phyloP scores from a whole-genome alignment of 2,888 invertebrate species.

The Pelosia muscerda region DNA sequence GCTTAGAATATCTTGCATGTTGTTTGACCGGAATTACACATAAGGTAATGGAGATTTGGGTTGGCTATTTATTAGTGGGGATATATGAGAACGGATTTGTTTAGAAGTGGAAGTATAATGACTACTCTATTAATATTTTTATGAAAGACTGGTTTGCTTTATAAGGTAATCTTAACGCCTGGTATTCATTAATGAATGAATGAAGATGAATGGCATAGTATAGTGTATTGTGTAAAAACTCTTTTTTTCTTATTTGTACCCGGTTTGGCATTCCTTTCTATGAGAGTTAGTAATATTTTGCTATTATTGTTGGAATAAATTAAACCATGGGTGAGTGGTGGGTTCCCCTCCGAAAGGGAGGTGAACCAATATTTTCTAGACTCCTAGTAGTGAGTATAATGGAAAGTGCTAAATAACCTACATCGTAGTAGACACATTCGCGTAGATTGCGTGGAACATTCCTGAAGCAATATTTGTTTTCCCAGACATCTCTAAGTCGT shows the following conservation, averaged over 20 bases:
- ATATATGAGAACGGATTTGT: neutral
- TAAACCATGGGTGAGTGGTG: no score
- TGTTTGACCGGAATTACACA: slow-evolving; percentile 19
- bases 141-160: neutral
- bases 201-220: no score
- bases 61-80: neutral
- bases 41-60: slow-evolving; percentile 20
- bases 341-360: no score
- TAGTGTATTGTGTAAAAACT: no score
- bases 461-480: slow-evolving; percentile 2
- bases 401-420: neutral
- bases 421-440: neutral
- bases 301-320: no score
- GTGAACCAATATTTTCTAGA: no score
- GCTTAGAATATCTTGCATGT: slow-evolving; percentile 35
- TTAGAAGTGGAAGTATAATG: neutral
- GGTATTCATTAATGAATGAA: no score
- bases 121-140: neutral
- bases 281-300: no score
- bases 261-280: no score
- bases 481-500: neutral
- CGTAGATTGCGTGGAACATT: neutral
- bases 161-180: no score
- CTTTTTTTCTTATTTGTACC: no score
- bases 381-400: no score